These are phyloP conservation scores for Crambe crambe DNA, from an alignment of 37 sponge, comb jelly and placozoan genomes.

Conservation along the genomic window DNA sequence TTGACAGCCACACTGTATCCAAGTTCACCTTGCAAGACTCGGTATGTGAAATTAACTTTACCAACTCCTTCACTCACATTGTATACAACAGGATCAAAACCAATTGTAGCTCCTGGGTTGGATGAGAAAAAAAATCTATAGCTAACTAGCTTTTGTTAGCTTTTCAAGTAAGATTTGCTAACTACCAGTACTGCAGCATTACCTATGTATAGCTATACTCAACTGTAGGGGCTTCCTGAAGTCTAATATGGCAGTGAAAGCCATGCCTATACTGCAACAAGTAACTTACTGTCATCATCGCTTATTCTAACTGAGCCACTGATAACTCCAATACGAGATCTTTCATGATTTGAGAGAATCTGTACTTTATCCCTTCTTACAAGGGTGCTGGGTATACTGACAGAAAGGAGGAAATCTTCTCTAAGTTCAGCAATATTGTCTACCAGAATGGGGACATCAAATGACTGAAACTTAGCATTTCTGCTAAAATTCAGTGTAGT, in stretches of 20 bases:
- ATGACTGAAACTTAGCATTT: neutral
- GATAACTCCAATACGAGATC: neutral
- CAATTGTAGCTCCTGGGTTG: conserved; percentile 8
- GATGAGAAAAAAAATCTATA: too few species aligned
- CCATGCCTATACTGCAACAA: too few species aligned
- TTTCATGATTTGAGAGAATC: neutral
- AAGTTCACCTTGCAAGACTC: conserved; percentile 21
- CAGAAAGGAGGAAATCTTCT: neutral
- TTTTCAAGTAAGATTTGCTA: too few species aligned
- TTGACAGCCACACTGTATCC: conserved; percentile 1
- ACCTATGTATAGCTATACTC: too few species aligned
- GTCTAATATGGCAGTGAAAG: too few species aligned
- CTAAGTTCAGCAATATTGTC: neutral
- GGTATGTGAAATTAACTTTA: neutral
- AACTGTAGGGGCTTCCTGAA: too few species aligned
- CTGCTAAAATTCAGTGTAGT: neutral
- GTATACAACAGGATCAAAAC: neutral
- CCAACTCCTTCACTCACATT: conserved; percentile 27
- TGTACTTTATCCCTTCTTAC: neutral
- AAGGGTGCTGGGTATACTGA: neutral
- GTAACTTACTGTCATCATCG: neutral
- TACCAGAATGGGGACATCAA: neutral
- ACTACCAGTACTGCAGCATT: too few species aligned
- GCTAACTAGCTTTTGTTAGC: too few species aligned
- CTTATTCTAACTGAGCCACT: neutral